phyloP scores from a whole-genome alignment of 2,797 vertebrate genomes.

The Hirundo rustica region DNA sequence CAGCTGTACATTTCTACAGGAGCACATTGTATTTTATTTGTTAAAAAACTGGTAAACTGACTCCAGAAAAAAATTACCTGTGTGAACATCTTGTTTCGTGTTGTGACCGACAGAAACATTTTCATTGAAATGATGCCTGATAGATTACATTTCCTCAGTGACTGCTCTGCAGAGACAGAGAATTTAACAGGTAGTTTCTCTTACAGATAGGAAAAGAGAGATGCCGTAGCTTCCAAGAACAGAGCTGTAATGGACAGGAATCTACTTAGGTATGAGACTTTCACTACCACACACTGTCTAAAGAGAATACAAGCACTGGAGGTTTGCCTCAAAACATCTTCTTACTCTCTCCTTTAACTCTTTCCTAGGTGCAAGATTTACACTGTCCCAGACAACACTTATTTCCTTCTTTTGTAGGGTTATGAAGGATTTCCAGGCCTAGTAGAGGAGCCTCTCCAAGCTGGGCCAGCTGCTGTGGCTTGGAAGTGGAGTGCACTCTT shows the following conservation, averaged over 20 bases:
- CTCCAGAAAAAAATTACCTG: background rate
- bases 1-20: background rate
- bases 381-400: background rate
- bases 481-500: background rate
- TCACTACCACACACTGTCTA: background rate
- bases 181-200: background rate
- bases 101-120: background rate
- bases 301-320: background rate
- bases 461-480: background rate
- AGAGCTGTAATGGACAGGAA: background rate
- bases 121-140: background rate
- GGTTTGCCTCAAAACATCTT: background rate
- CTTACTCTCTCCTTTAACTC: background rate
- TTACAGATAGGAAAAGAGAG: background rate
- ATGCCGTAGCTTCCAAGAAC: background rate
- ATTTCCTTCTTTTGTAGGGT: background rate
- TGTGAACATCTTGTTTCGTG: background rate
- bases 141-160: background rate
- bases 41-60: background rate
- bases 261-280: background rate
- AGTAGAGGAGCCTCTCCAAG: background rate
- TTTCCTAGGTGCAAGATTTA: background rate
- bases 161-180: background rate
- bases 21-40: background rate
- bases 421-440: background rate